Evolutionary conservation across 2,888 invertebrate genomes (phyloP).

Genomic region (Vanessa cardui): DNA sequence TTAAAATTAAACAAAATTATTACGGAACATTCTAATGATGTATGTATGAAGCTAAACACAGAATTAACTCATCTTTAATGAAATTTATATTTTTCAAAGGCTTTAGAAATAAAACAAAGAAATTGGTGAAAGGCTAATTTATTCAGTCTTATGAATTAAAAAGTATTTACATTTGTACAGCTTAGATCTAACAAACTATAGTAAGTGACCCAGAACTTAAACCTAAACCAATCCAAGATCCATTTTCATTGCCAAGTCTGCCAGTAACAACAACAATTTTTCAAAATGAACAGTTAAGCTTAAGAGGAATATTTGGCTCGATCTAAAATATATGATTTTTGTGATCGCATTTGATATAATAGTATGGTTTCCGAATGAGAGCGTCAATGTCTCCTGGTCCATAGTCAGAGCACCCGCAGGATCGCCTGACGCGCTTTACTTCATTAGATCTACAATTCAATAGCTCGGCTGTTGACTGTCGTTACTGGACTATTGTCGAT

Average conservation of each 20-base stretch:
- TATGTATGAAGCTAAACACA: too few relatives aligned
- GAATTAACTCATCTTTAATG: too few relatives aligned
- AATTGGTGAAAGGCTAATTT: constrained; percentile 57
- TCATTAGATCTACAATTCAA: constrained; percentile 29
- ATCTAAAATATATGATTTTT: constrained; percentile 47
- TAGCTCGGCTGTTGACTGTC: constrained; percentile 14
- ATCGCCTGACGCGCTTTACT: constrained; percentile 15
- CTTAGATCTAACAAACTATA: constrained; percentile 52
- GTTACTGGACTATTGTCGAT: constrained; percentile 20
- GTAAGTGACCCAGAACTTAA: constrained; percentile 54
- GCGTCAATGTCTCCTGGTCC: constrained; percentile 48
- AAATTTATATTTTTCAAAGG: too few relatives aligned
- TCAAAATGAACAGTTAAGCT: too few relatives aligned
- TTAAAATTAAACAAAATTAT: too few relatives aligned
- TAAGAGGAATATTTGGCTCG: too few relatives aligned
- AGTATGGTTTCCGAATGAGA: constrained; percentile 55
- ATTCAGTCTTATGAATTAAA: constrained; percentile 60
- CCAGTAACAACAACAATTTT: constrained; percentile 13
- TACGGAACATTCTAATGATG: too few relatives aligned
- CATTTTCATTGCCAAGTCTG: constrained; percentile 40
- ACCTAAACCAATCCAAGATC: constrained; percentile 33
- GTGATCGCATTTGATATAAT: constrained; percentile 49
- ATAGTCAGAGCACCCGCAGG: constrained; percentile 48
- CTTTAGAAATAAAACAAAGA: constrained; percentile 42
- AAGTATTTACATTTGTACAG: constrained; percentile 59